phyloP scores from a whole-genome alignment of 2,113 vertebrate species.

The Sturnus vulgaris region DNA sequence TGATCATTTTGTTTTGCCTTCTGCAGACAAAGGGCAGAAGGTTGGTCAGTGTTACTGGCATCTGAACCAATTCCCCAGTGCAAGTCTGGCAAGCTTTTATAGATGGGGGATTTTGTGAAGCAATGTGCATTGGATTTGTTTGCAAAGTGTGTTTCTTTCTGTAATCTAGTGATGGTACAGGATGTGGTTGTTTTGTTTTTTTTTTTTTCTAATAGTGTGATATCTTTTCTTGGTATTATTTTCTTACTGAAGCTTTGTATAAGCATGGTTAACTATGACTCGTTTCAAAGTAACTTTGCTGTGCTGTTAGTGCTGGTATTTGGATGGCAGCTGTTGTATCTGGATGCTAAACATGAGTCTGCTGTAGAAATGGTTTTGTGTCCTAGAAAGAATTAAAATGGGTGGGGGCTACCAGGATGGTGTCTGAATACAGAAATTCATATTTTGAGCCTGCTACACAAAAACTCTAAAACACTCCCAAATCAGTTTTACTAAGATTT shows the following conservation, averaged over 20 bases:
- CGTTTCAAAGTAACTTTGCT: constrained; percentile 12
- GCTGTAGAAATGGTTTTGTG: background rate
- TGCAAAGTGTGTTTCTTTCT: background rate
- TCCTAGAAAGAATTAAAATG: background rate
- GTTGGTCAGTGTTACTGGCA: background rate
- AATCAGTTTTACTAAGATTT: constrained; percentile 8
- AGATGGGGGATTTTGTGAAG: background rate
- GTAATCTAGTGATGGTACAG: constrained; percentile 23
- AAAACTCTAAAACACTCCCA: constrained; percentile 7
- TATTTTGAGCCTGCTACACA: constrained; percentile 15
- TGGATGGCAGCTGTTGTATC: background rate
- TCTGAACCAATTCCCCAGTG: constrained; percentile 24
- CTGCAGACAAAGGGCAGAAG: constrained; percentile 25
- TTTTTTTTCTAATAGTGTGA: background rate
- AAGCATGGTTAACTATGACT: constrained; percentile 38
- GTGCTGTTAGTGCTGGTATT: constrained; percentile 45
- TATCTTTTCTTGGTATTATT: background rate
- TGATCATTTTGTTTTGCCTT: background rate
- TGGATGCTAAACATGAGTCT: background rate
- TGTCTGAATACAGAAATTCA: background rate
- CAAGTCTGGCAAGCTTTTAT: background rate
- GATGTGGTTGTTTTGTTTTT: background rate
- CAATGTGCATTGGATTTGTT: constrained; percentile 7
- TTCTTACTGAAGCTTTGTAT: background rate
- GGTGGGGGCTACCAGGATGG: background rate